Conservation (phyloP, 2,797 vertebrate genomes). For the Sebastes flavidus region DNA sequence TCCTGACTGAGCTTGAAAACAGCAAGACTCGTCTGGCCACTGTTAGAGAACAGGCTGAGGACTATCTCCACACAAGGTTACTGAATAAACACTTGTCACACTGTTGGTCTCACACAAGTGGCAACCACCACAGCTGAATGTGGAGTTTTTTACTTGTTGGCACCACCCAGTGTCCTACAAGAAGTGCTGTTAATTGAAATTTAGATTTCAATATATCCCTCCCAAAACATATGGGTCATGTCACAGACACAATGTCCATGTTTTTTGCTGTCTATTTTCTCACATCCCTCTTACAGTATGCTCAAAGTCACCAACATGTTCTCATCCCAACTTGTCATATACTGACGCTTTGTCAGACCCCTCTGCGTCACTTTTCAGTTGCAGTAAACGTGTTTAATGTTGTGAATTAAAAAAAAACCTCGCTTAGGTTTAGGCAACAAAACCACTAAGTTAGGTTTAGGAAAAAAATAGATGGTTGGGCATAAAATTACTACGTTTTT, state of each 20-base stretch:
- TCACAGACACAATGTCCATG: neutral
- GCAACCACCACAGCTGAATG: neutral
- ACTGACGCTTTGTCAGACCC: too few relatives aligned
- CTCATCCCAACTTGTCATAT: too few relatives aligned
- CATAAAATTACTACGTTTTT: too few relatives aligned
- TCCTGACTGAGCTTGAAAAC: slow-evolving; percentile 82
- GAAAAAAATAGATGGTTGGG: too few relatives aligned
- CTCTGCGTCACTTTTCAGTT: too few relatives aligned
- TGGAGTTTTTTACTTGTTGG: too few relatives aligned
- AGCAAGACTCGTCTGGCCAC: slow-evolving; percentile 66
- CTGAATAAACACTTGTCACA: neutral
- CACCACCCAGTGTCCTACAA: too few relatives aligned
- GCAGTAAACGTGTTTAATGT: too few relatives aligned
- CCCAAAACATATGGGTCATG: neutral
- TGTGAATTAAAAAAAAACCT: too few relatives aligned
- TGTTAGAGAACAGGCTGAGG: slow-evolving; percentile 77
- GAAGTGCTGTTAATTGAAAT: neutral
- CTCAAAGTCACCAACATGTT: neutral
- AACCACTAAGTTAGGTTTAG: too few relatives aligned
- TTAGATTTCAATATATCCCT: neutral
- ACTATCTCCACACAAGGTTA: slow-evolving; percentile 84
- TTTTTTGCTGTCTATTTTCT: neutral
- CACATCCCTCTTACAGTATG: neutral
- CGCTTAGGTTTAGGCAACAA: too few relatives aligned
- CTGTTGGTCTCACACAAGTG: neutral